Base-by-base conservation (phyloP, 2,113 vertebrate species). In the Hemiprocne comata region DNA sequence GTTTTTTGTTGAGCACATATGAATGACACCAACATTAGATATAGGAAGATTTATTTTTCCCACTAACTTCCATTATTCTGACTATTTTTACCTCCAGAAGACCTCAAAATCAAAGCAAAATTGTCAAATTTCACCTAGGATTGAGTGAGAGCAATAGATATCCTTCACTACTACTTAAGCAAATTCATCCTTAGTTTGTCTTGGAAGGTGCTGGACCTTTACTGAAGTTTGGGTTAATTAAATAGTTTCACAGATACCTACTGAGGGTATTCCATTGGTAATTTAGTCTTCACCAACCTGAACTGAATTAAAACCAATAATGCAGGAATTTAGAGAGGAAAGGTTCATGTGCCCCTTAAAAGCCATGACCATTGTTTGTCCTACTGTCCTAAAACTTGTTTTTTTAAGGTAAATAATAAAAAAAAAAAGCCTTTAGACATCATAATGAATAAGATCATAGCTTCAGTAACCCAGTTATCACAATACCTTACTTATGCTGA, bases 111-210 rank as follows among this genome's bases (percentile, higher is more conserved):
- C 53, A 85, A 85, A 90, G 33, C 5, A 44, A 70, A 54, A 29
- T 40, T 70, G 31, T 28, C 12, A 85, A 40, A n/a, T 89, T 91
- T 92, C 1, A 1, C 31, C 20, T 53, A 21, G 4, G 36, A 58
- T 58, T 89, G 46, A 55, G 31, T 75, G 33, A 62, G 86, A 91
- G 33, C 24, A 79, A 28, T 86, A 55, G 42, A 70, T 42, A 42
- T 58, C 17, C 50, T 84, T 85, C 13, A 55, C n/a, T 50, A 40
- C 18, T 71, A 46, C 34, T 80, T 75, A 61, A 67, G 26, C 10
- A 93, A 89, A 17, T 77, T 75, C 64, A 29, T 67, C 86, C 55
- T 81, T 79, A n/a, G 18, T 85, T 96, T 95, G 24, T 89, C 77
- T 76, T 40, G 38, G 72, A 64, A 53, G 54, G 50, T 86, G 76